Percentiles rank a stretch among this genome's conserved stretches.
Conservation (phyloP, 2,888 invertebrate species). For the Nephrotoma guestfalica region DNA sequence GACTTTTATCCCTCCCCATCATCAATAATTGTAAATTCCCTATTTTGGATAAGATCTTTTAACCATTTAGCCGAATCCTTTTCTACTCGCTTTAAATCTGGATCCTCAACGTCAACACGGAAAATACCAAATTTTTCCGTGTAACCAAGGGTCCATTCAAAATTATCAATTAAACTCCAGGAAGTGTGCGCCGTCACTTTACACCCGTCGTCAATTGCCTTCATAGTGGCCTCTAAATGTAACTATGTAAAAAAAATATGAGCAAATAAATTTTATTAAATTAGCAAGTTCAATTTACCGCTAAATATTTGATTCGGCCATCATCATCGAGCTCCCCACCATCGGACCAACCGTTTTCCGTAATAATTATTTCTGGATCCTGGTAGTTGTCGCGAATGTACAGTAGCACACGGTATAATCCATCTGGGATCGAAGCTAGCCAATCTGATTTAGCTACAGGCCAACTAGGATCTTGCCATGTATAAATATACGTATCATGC, state of each 20-base stretch:
- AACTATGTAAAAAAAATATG: not conserved
- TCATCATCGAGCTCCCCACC: slow-evolving; percentile 18
- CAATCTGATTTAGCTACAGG: not conserved
- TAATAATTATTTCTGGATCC: not conserved
- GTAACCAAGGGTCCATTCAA: slow-evolving; percentile 47
- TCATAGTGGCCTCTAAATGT: slow-evolving; percentile 25
- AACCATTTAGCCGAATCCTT: not conserved
- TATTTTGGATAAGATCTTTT: not conserved
- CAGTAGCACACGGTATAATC: not conserved
- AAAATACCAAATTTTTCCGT: not conserved
- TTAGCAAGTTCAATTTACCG: not conserved
- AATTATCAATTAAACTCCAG: slow-evolving; percentile 51
- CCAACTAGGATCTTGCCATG: not conserved
- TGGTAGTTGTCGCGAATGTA: not conserved
- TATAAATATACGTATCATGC: not conserved
- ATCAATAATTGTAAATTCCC: not conserved
- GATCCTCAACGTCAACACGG: not conserved
- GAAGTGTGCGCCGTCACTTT: slow-evolving; percentile 38
- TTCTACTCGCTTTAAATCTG: not conserved
- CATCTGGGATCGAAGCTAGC: not conserved
- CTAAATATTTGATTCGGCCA: slow-evolving; percentile 19
- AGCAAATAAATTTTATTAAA: not conserved
- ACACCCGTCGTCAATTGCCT: slow-evolving; percentile 22
- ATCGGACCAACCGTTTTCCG: not conserved
- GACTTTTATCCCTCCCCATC: not conserved